Evolutionary conservation across 2,113 vertebrate species (phyloP).

Genomic region (Dermatemys mawii): DNA sequence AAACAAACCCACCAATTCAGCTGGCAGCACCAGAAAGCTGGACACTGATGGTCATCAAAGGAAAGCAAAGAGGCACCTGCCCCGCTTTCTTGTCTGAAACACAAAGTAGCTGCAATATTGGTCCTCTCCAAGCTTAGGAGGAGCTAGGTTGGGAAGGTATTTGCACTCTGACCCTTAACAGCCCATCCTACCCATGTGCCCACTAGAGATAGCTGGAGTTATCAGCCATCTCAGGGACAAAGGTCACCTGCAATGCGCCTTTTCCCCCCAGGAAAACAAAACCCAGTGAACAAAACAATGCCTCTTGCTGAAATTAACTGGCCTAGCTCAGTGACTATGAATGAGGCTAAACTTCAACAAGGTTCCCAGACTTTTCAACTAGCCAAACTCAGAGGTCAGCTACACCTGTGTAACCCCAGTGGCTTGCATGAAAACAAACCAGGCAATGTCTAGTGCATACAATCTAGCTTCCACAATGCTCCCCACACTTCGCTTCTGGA

Average conservation of each 20-base stretch:
- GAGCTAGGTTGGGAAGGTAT: neutral
- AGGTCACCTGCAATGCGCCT: neutral
- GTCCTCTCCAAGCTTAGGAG: neutral
- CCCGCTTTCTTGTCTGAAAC: neutral
- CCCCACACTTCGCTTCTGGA: neutral
- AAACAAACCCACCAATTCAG: neutral
- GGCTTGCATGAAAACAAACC: conserved; percentile 5
- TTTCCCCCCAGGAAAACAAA: neutral
- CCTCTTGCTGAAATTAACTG: neutral
- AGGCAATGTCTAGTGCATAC: neutral
- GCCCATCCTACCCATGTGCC: neutral
- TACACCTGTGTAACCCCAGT: neutral
- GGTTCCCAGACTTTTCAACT: fast-evolving
- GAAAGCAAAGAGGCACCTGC: neutral
- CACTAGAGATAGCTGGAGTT: neutral
- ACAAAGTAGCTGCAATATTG: neutral
- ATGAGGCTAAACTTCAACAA: neutral
- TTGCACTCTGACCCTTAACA: too few relatives aligned
- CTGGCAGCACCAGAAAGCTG: neutral
- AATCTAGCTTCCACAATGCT: conserved; percentile 1
- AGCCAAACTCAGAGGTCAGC: fast-evolving
- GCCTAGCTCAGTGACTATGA: neutral
- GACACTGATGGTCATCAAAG: neutral
- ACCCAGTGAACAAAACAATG: neutral
- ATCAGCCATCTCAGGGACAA: neutral